phyloP scores from a whole-genome alignment of 2,888 invertebrate species.

The Meiosimyza platycephala region DNA sequence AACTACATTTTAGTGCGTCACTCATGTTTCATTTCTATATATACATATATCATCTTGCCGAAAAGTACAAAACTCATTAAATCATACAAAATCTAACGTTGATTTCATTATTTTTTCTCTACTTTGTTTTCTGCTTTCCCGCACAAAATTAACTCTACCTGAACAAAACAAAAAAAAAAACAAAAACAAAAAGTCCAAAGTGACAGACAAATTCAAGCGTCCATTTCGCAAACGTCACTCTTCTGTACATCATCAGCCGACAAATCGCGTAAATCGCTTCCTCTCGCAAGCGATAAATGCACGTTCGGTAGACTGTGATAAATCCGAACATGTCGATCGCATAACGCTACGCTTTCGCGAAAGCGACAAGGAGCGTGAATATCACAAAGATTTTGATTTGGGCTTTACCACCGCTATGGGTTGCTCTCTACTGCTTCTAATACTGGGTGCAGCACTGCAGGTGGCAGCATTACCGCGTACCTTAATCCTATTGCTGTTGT shows the following conservation, averaged over 20 bases:
- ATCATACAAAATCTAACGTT: too few species aligned
- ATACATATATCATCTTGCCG: too few species aligned
- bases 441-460: slow-evolving; percentile 82
- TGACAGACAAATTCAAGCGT: slow-evolving; percentile 87
- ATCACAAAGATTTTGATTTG: slow-evolving; percentile 86
- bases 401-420: slow-evolving; percentile 87
- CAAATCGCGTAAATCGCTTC: slow-evolving; percentile 92
- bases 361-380: slow-evolving; percentile 86
- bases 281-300: slow-evolving; percentile 92
- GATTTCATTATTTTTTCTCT: too few species aligned
- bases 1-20: too few species aligned
- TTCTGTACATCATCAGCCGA: slow-evolving; percentile 87
- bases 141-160: too few species aligned
- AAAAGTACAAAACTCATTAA: too few species aligned
- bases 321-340: slow-evolving; percentile 87
- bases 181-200: slow-evolving; percentile 75
- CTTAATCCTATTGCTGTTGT: slow-evolving; percentile 83
- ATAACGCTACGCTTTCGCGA: slow-evolving; percentile 89
- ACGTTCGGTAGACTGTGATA: slow-evolving; percentile 89
- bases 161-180: slow-evolving; percentile 60
- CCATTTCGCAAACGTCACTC: slow-evolving; percentile 90
- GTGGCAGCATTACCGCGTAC: slow-evolving; percentile 84
- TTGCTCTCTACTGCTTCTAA: slow-evolving; percentile 80
- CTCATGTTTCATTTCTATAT: too few species aligned
- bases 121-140: too few species aligned